Conservation (phyloP, 2,113 vertebrate genomes). For the Tylochromis polylepis region DNA sequence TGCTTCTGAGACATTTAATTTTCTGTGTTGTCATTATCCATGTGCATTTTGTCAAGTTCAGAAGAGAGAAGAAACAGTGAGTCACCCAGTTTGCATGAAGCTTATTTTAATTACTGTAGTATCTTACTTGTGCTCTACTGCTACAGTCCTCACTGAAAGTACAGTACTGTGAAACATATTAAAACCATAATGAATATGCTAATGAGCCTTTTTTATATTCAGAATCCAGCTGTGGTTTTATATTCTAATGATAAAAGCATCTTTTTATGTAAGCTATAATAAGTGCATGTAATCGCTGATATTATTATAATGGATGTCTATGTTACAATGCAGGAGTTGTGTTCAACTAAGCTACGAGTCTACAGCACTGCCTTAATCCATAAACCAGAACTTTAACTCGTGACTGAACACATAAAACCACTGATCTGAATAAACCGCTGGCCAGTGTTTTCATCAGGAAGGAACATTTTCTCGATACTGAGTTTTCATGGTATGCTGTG, state of each 20-base stretch:
- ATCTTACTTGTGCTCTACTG: slow-evolving; percentile 9
- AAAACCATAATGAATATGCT: slow-evolving; percentile 55
- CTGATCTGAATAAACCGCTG: not conserved
- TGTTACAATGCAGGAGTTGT: not conserved
- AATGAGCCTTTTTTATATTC: slow-evolving; percentile 48
- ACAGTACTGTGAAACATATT: slow-evolving; percentile 43
- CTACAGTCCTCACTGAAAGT: slow-evolving; percentile 14
- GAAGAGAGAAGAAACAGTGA: not conserved
- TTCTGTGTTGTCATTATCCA: not conserved
- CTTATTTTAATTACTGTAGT: slow-evolving; percentile 42
- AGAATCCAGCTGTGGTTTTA: slow-evolving; percentile 25
- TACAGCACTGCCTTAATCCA: not conserved
- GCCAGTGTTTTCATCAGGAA: not conserved
- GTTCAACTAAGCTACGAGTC: not conserved
- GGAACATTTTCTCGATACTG: not conserved
- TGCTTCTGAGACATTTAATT: not conserved
- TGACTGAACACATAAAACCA: not conserved
- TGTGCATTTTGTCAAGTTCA: not conserved
- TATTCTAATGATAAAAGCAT: slow-evolving; percentile 30
- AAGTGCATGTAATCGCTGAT: slow-evolving; percentile 33
- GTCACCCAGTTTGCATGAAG: slow-evolving; percentile 7
- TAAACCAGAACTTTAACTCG: not conserved
- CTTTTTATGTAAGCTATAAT: slow-evolving; percentile 33
- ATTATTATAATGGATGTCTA: slow-evolving; percentile 2
- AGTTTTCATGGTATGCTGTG: not conserved